Evolutionary conservation across 1,140 invertebrate species (phyloP).

Genomic region (Platyura marginata): DNA sequence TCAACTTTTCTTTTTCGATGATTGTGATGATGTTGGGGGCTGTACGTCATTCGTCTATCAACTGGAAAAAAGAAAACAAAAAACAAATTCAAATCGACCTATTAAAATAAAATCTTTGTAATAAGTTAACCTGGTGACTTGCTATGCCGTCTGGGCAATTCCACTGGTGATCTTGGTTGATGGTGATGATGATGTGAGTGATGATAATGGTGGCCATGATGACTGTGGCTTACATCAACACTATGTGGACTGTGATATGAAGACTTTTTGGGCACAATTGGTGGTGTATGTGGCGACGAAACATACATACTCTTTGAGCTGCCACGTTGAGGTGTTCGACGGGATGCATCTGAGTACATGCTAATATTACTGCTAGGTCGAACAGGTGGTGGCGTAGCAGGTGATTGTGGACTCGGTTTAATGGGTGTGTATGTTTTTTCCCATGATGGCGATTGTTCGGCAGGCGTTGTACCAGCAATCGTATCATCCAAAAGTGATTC

Average conservation of each 20-base stretch:
- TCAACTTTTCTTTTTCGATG: neutral
- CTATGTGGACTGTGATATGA: slow-evolving; percentile 2
- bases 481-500: slow-evolving; percentile 25
- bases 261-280: slow-evolving; percentile 7
- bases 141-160: slow-evolving; percentile 3
- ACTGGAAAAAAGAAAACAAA: too few species aligned
- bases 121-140: slow-evolving; percentile 7
- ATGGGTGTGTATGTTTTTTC: slow-evolving; percentile 14
- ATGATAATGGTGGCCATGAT: slow-evolving; percentile 11
- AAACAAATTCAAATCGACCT: too few species aligned
- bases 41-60: neutral
- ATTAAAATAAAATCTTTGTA: too few species aligned
- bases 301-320: neutral
- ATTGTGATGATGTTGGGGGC: neutral
- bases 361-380: slow-evolving; percentile 11
- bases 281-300: slow-evolving; percentile 18
- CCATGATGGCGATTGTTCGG: neutral
- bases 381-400: slow-evolving; percentile 31
- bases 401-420: slow-evolving; percentile 35
- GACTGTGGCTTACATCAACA: neutral
- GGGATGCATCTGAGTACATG: slow-evolving; percentile 14
- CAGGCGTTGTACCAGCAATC: neutral
- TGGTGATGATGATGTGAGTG: slow-evolving; percentile 14
- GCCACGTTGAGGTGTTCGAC: slow-evolving; percentile 8
- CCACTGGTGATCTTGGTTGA: slow-evolving; percentile 7